These are phyloP conservation scores for Agrotis ipsilon DNA, from an alignment of 2,888 invertebrate genomes.

Conservation along the genomic window DNA sequence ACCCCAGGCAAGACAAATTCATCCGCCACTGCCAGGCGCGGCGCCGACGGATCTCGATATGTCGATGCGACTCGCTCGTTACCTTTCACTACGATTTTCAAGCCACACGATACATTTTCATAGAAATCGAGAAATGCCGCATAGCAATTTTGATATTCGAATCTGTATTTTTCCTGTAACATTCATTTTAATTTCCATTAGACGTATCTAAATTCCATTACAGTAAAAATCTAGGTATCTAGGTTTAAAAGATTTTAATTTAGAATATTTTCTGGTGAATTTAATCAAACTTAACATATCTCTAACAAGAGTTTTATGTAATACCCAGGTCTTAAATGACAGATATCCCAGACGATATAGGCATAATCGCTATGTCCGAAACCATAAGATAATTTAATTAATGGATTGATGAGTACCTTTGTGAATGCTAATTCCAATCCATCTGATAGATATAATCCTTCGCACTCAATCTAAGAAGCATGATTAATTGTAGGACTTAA, in stretches of 20 bases:
- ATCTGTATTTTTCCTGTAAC: slow-evolving; percentile 31
- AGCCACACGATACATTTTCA: slow-evolving; percentile 53
- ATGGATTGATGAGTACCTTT: slow-evolving; percentile 19
- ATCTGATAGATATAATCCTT: slow-evolving; percentile 18
- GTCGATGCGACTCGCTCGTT: slow-evolving; percentile 69
- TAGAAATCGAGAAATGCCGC: slow-evolving; percentile 38
- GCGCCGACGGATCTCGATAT: slow-evolving; percentile 66
- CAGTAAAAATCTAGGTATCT: neutral
- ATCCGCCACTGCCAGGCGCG: slow-evolving; percentile 54
- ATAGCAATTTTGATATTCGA: slow-evolving; percentile 40
- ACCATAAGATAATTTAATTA: slow-evolving; percentile 11
- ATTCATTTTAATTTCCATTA: slow-evolving; percentile 33
- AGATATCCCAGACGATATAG: slow-evolving; percentile 9
- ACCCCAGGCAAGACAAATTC: slow-evolving; percentile 76
- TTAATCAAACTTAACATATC: neutral
- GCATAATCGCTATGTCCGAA: slow-evolving; percentile 9
- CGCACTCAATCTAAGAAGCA: neutral
- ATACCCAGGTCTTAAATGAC: neutral
- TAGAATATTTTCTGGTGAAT: neutral
- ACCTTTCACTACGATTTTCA: slow-evolving; percentile 57
- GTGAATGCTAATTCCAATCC: slow-evolving; percentile 21
- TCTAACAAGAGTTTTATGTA: neutral
- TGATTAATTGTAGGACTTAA: slow-evolving; percentile 20
- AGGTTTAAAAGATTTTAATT: too few species aligned
- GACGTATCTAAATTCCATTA: slow-evolving; percentile 16